A percentile compares a stretch with the other conserved stretches of the same genome.
Conservation (phyloP, 2,888 invertebrate genomes). For the Pocota personata region DNA sequence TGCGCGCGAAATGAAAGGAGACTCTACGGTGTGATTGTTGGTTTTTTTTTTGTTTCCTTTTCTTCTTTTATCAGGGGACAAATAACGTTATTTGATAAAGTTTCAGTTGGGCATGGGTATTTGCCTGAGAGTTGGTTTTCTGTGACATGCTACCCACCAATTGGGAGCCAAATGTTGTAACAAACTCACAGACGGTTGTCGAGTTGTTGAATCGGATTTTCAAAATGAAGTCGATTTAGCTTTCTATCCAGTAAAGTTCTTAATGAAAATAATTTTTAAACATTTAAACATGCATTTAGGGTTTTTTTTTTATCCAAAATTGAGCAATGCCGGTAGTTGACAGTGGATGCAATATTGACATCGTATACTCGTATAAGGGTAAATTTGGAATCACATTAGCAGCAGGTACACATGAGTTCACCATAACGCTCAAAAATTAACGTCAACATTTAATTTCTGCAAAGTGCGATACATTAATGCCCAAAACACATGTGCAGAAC, state of each 20-base stretch:
- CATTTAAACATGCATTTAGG: too few relatives aligned
- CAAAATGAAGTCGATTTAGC: not conserved
- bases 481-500: too few relatives aligned
- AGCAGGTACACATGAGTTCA: too few relatives aligned
- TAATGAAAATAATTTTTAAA: not conserved
- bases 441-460: too few relatives aligned
- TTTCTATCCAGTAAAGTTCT: not conserved
- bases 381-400: too few relatives aligned
- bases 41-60: conserved; percentile 8
- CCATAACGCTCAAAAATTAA: too few relatives aligned
- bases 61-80: conserved; percentile 36
- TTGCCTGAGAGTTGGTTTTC: conserved; percentile 26
- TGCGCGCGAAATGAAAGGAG: conserved; percentile 36
- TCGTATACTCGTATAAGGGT: too few relatives aligned
- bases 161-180: not conserved
- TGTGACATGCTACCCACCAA: conserved; percentile 22
- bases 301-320: too few relatives aligned
- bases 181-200: not conserved
- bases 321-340: too few relatives aligned
- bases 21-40: conserved; percentile 38
- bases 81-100: conserved; percentile 54
- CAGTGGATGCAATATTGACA: too few relatives aligned
- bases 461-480: too few relatives aligned
- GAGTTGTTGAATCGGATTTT: not conserved
- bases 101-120: conserved; percentile 23